phyloP scores from a whole-genome alignment of 2,113 vertebrate species.

The Axis porcinus region DNA sequence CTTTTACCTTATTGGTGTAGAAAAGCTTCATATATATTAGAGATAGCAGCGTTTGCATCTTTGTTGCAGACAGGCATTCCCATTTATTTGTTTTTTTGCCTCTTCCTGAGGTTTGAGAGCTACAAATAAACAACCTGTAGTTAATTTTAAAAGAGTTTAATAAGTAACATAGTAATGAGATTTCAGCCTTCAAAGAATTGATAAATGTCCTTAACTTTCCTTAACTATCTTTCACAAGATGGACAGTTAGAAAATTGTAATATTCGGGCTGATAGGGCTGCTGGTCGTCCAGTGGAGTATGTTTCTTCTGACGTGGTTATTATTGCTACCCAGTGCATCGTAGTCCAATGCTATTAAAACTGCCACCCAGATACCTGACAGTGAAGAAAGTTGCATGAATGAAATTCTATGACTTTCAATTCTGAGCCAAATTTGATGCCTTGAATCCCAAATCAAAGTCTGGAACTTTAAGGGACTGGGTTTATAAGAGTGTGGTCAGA shows the following conservation, averaged over 20 bases:
- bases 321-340: background rate
- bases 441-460: background rate
- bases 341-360: background rate
- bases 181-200: background rate
- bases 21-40: background rate
- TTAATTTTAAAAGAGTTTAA: background rate
- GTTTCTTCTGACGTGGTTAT: background rate
- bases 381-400: background rate
- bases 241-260: background rate
- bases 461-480: background rate
- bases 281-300: background rate
- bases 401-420: background rate
- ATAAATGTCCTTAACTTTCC: background rate
- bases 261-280: background rate
- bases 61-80: background rate
- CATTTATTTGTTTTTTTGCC: background rate
- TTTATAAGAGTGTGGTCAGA: background rate
- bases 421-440: background rate
- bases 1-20: background rate
- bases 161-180: background rate
- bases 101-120: background rate
- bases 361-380: background rate
- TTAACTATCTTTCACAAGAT: background rate
- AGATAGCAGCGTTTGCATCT: background rate
- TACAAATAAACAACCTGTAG: background rate